Base-by-base conservation (phyloP, 2,113 vertebrate species). In the Petromus typicus region DNA sequence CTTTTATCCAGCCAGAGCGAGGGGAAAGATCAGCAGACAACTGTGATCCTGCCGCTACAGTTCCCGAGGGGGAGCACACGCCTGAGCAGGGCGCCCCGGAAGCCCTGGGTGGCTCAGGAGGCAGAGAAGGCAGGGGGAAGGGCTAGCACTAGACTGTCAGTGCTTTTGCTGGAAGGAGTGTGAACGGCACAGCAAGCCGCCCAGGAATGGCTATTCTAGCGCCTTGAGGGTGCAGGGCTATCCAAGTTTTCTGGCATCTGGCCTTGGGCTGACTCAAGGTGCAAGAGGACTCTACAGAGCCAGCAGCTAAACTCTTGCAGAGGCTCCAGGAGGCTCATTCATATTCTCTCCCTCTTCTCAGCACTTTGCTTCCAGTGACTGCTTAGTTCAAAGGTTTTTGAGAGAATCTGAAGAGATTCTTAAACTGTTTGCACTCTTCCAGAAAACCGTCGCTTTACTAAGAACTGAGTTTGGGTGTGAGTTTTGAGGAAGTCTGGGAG, bases 31-130 rank as follows among this genome's bases (percentile, higher is more conserved):
- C 54, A 59, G 51, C 20, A 71, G 56, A 76, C 30, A 17, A 34
- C 18, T 78, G 37, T 0, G 4, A 30, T 17, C 32, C 0, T 12
- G 59, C 5, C 0, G 54, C 34, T n/a, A 40, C 27, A 78, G n/a
- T 85, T 56, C 45, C 27, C 7, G 11, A 34, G 12, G 14, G 66
- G 66, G 40, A 14, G 32, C 43, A 40, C 1, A 18, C 7, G 9
- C 45, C 22, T 17, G 18, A 25, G 40, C 69, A 76, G 40, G 66
- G 57, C 45, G 43, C 2, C 16, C 4, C 4, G 51, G 51, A n/a
- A 32, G 64, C 64, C 30, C 32, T 20, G 10, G 48, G 45, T 63
- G 34, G 37, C 8, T 34, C 34, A 30, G 22, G 23, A 56, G 57
- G 80, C 27, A 67, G 63, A 32, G 34, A 48, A 1, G 8, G 83